Evolutionary conservation across 1,140 invertebrate genomes (phyloP), one percentile per base, ranked within the genome.

Genomic region (Psix sp.): DNA sequence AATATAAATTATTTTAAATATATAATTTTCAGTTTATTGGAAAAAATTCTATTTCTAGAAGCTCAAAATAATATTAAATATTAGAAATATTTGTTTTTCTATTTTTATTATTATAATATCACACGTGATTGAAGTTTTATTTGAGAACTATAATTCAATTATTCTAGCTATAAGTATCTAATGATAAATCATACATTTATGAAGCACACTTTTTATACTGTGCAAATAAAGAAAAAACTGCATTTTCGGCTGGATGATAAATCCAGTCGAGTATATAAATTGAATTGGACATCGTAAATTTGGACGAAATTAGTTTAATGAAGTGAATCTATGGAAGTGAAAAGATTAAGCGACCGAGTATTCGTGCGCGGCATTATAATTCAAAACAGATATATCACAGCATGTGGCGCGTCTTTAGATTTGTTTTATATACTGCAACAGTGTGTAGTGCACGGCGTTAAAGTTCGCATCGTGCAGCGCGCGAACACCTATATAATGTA

Each of bases 381-480:
- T 76, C 62, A 71, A 63, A 67, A 67, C 62, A 62, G 60, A 76
- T 76, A 76, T 71, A 62, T 76, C 73, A 52, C 73, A 76, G 73
- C 73, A 45, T 76, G 73, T 35, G 66, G 52, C 56, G 51, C 42
- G 66, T 71, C 73, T 67, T 71, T 71, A 46, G 59, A 70, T 68
- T 75, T 75, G 73, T 75, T 75, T 74, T 75, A 75, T 75, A 71
- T 76, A 71, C 73, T 71, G 59, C 66, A 20, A 33, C 40, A 35
- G 18, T 26, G 65, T 38, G 24, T 16, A 54, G 40, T 33, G 42
- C 42, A 24, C 40, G 38, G 56, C 35, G 45, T 51, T 60, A 62
- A 74, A 66, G 43, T 43, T 42, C 38, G 51, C 49, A 60, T 46
- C 65, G 52, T 49, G 57, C 26, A 21, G 57, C 36, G 46, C 38